Evolutionary conservation across 2,888 invertebrate species (phyloP), one percentile per base, ranked within the genome.

Genomic region (Nesidiocoris tenuis): DNA sequence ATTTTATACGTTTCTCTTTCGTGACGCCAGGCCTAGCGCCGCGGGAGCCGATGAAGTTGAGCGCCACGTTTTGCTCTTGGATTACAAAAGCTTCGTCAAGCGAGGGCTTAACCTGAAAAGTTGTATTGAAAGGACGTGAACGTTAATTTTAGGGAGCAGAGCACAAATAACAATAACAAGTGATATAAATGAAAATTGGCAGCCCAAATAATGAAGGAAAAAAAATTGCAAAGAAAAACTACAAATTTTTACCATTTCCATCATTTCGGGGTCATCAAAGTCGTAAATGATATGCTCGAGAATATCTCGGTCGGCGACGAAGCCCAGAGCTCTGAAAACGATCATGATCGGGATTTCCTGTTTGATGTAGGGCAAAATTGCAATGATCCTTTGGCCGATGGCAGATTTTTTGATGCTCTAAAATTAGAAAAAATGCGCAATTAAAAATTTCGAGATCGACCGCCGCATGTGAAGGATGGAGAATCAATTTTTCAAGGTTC

Each of bases 301-400:
- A 82, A 99, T 99, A 85, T 99, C 99, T 82, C 99, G 89, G 85
- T 99, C 99, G 7, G 99, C 98, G 61, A 99, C 99, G 86, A 99
- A 99, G 54, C 99, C 98, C 77, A 97, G 86, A n/a, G 98, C 99
- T 83, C 98, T 89, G 84, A 99, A 99, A 1, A 99, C 98, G 83
- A 99, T 97, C 93, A 99, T 99, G 76, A 99, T 97, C 0, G 99
- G 99, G 81, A 99, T 99, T 87, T 99, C 99, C 86, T 98, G 97
- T 83, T 96, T 98, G 78, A 99, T 97, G 82, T 99, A 99, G 0
- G 99, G 99, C 76, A 99, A 87, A 83, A 99, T 96, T 0, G 96
- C 96, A 81, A 98, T 95, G 77, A 99, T 99, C 78, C 98, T 88
- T 85, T 99, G 99, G 61, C 99, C 99, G 85, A 99, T 98, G 0